Evolutionary conservation across 2,888 invertebrate species (phyloP).

Genomic region (Meteorus colon): DNA sequence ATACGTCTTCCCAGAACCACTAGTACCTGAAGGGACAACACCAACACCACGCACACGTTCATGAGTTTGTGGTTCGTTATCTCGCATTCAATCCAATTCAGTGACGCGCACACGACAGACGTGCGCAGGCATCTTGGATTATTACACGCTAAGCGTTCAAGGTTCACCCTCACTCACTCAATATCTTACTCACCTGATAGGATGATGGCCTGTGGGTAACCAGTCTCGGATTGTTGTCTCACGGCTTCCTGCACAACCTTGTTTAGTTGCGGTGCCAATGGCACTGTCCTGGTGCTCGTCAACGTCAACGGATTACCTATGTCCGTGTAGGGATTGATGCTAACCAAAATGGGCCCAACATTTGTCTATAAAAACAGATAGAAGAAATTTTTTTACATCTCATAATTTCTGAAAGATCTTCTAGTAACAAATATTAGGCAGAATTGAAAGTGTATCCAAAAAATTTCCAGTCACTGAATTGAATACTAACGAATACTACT

Average conservation of each 20-base stretch:
- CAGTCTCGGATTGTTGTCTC: constrained; percentile 94
- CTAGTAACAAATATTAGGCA: no score
- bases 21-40: constrained; percentile 79
- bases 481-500: no score
- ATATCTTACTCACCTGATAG: constrained; percentile 81
- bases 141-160: constrained; percentile 26
- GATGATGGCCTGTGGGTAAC: constrained; percentile 96
- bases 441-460: no score
- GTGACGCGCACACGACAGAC: constrained; percentile 15
- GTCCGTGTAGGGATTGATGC: constrained; percentile 92
- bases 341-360: constrained; percentile 92
- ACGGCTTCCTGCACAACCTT: constrained; percentile 94
- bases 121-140: constrained; percentile 23
- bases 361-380: constrained; percentile 81
- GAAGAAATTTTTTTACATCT: not conserved
- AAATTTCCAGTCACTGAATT: no score
- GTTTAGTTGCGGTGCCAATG: constrained; percentile 86
- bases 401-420: not conserved
- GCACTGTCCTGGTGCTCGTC: constrained; percentile 84
- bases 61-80: constrained; percentile 31
- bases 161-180: constrained; percentile 36
- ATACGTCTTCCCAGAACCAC: constrained; percentile 95
- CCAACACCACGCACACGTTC: constrained; percentile 4
- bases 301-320: constrained; percentile 91
- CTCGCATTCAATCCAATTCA: constrained; percentile 30